These are phyloP conservation scores for Dasyornis broadbenti DNA, from an alignment of 2,113 vertebrate genomes.

Conservation along the genomic window DNA sequence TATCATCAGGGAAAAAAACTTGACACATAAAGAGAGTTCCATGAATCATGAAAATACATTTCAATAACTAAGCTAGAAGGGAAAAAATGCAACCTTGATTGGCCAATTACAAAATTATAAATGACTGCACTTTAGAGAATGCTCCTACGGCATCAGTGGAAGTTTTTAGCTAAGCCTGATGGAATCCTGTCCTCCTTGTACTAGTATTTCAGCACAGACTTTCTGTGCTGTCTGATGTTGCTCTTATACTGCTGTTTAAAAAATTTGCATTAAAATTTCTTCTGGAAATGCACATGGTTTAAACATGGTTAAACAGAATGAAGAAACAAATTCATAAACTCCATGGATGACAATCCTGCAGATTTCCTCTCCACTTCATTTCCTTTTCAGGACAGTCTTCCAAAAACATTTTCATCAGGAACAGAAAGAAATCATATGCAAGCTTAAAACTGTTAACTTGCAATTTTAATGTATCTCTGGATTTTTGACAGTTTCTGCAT, in stretches of 20 bases:
- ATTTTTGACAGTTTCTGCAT: neutral
- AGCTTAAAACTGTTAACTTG: neutral
- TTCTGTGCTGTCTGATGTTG: neutral
- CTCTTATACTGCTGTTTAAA: neutral
- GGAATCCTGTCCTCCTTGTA: neutral
- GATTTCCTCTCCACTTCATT: neutral
- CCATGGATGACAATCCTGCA: neutral
- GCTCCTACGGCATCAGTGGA: neutral
- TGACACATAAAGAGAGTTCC: neutral
- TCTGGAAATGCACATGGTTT: neutral
- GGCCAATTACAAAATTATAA: constrained; percentile 29
- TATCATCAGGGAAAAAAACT: neutral
- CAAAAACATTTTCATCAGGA: neutral
- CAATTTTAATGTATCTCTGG: neutral
- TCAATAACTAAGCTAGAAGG: neutral
- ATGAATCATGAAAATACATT: constrained; percentile 32
- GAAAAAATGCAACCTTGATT: neutral
- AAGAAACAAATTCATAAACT: neutral
- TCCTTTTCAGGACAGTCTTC: neutral
- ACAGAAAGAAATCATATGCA: neutral
- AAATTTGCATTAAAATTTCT: neutral
- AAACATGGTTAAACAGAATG: neutral
- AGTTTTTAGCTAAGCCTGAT: neutral
- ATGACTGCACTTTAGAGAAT: neutral
- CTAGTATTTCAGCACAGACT: neutral